Conservation (phyloP, 1,140 invertebrate species). For the Drosophila santomea region DNA sequence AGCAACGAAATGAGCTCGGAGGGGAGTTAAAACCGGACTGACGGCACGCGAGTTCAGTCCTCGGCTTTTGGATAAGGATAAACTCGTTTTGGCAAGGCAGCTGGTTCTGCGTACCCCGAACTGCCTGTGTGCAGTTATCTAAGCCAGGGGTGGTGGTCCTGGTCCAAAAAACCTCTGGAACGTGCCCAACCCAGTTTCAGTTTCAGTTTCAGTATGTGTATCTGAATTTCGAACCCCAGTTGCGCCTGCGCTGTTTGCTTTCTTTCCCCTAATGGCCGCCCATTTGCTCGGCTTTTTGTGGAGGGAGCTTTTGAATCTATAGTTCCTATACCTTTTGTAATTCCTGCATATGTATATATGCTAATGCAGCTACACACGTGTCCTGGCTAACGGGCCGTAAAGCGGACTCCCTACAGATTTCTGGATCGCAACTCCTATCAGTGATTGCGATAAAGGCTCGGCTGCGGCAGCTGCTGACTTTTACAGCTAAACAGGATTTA, state of each 20-base stretch:
- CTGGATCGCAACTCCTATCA: slow-evolving; percentile 30
- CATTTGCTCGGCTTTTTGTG: slow-evolving; percentile 9
- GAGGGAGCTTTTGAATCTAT: slow-evolving; percentile 55
- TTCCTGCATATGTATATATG: slow-evolving; percentile 28
- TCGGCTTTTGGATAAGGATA: slow-evolving; percentile 59
- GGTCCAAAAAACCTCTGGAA: slow-evolving; percentile 29
- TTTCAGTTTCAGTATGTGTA: neutral
- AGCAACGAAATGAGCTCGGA: slow-evolving; percentile 76
- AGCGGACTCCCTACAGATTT: slow-evolving; percentile 68
- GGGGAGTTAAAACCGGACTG: slow-evolving; percentile 40
- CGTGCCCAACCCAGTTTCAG: slow-evolving; percentile 51
- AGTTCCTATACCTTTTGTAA: slow-evolving; percentile 4
- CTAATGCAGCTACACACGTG: slow-evolving; percentile 55
- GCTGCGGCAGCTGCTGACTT: slow-evolving; percentile 44
- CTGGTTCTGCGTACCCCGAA: slow-evolving; percentile 27
- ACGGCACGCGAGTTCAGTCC: slow-evolving; percentile 52
- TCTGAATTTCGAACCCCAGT: slow-evolving; percentile 13
- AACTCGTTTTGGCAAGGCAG: slow-evolving; percentile 74
- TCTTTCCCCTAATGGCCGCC: slow-evolving; percentile 24
- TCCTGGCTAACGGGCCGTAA: slow-evolving; percentile 70
- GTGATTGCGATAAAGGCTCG: slow-evolving; percentile 42
- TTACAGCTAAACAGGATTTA: slow-evolving; percentile 27
- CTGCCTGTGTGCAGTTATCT: slow-evolving; percentile 33
- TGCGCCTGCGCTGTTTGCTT: slow-evolving; percentile 64
- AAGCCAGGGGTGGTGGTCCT: slow-evolving; percentile 41